A percentile compares a stretch with the other conserved stretches of the same genome.
Evolutionary conservation across 1,140 invertebrate species (phyloP).

Genomic region (Latrodectus geometricus): DNA sequence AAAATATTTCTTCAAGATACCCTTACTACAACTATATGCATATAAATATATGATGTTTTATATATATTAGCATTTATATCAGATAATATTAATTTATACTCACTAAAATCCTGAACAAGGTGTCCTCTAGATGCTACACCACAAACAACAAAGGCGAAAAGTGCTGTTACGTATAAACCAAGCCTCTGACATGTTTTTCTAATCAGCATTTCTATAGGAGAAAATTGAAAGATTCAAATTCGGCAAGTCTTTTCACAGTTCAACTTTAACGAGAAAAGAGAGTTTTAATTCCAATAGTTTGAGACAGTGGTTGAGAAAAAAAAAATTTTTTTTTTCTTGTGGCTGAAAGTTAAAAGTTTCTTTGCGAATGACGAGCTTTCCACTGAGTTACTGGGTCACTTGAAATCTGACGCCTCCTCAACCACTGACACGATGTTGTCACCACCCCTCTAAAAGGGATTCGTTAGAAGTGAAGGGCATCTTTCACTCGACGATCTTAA

Average conservation of each 20-base stretch:
- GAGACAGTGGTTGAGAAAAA: too few relatives aligned
- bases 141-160: neutral
- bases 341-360: too few relatives aligned
- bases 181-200: neutral
- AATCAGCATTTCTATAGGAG: conserved; percentile 5
- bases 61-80: neutral
- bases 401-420: conserved; percentile 8
- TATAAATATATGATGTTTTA: too few relatives aligned
- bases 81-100: conserved; percentile 6
- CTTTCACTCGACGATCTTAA: conserved; percentile 4
- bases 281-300: too few relatives aligned
- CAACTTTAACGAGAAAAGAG: too few relatives aligned
- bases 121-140: conserved; percentile 28
- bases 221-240: too few relatives aligned
- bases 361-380: too few relatives aligned
- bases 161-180: neutral
- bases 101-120: conserved; percentile 40
- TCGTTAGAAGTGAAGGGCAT: conserved; percentile 36
- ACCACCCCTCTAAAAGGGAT: neutral
- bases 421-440: conserved; percentile 26
- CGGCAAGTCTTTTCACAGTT: too few relatives aligned
- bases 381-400: conserved; percentile 6
- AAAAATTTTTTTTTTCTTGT: too few relatives aligned
- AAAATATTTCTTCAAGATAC: too few relatives aligned
- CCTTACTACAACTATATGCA: too few relatives aligned